Percentiles rank a stretch among this genome's conserved stretches.
Evolutionary conservation across 2,888 invertebrate genomes (phyloP).

Genomic region (Cerastoderma edule): DNA sequence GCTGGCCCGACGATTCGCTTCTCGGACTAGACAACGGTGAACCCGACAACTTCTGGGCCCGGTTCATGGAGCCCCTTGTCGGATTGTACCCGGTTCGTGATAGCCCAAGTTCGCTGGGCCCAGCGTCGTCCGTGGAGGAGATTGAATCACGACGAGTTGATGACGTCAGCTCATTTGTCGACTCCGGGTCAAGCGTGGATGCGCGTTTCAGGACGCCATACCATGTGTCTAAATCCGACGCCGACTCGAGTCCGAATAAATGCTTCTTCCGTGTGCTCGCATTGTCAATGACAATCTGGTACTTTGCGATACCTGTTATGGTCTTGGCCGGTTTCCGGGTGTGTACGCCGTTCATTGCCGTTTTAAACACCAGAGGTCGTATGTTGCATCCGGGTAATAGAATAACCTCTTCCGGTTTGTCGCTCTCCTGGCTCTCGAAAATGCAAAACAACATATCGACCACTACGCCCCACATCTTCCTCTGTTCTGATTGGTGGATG

Average conservation of each 20-base stretch:
- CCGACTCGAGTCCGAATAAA: slow-evolving; percentile 69
- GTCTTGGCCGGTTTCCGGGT: slow-evolving; percentile 58
- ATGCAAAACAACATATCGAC: slow-evolving; percentile 76
- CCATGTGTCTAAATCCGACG: slow-evolving; percentile 67
- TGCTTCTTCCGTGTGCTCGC: slow-evolving; percentile 65
- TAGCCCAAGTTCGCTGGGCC: slow-evolving; percentile 24
- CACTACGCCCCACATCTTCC: slow-evolving; percentile 73
- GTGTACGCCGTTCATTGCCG: slow-evolving; percentile 62
- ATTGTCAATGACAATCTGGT: slow-evolving; percentile 74
- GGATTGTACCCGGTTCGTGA: slow-evolving; percentile 46
- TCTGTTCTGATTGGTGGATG: slow-evolving; percentile 67
- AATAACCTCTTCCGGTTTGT: slow-evolving; percentile 68
- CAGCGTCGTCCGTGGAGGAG: background rate
- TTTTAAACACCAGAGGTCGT: slow-evolving; percentile 69
- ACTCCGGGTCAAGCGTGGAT: slow-evolving; percentile 63
- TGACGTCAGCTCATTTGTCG: slow-evolving; percentile 46
- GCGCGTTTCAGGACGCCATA: slow-evolving; percentile 62
- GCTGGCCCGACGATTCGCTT: slow-evolving; percentile 20
- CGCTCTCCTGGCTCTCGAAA: slow-evolving; percentile 66
- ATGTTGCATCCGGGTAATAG: slow-evolving; percentile 74
- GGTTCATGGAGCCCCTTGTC: slow-evolving; percentile 44
- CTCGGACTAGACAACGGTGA: slow-evolving; percentile 29
- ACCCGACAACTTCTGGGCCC: slow-evolving; percentile 44
- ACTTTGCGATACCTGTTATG: slow-evolving; percentile 70
- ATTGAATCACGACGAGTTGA: slow-evolving; percentile 28